These are phyloP conservation scores for Seira ritae DNA, from an alignment of 2,888 invertebrate species.

Conservation along the genomic window DNA sequence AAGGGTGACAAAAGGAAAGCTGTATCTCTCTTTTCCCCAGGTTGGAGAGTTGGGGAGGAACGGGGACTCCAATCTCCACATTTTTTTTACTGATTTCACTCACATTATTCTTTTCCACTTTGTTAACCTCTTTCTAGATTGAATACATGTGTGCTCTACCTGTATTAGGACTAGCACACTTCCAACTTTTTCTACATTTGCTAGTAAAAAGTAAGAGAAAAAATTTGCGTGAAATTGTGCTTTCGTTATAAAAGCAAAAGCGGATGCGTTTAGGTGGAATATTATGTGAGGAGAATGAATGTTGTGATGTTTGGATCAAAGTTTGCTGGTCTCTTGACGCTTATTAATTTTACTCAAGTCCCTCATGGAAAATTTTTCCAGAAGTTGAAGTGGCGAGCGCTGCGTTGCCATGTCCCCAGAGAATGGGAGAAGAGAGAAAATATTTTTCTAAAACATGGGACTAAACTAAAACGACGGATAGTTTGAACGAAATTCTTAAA, in stretches of 20 bases:
- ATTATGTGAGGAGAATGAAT: neutral
- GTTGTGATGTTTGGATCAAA: conserved; percentile 36
- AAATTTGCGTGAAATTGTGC: neutral
- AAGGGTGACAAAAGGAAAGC: conserved; percentile 16
- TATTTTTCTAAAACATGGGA: too few relatives aligned
- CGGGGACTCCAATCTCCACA: neutral
- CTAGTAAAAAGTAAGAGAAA: neutral
- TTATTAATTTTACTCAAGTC: conserved; percentile 55
- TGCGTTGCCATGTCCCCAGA: too few relatives aligned
- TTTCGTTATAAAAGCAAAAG: neutral
- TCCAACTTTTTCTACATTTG: neutral
- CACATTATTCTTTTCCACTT: neutral
- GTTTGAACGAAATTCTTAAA: too few relatives aligned
- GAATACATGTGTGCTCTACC: neutral
- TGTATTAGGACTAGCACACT: neutral
- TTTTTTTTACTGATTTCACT: neutral
- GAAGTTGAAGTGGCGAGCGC: too few relatives aligned
- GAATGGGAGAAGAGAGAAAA: too few relatives aligned
- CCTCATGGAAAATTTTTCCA: conserved; percentile 46
- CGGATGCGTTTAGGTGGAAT: neutral
- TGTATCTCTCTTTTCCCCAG: conserved; percentile 15
- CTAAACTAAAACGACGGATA: too few relatives aligned
- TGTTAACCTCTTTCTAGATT: neutral
- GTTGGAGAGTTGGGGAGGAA: neutral
- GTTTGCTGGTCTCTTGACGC: conserved; percentile 35